phyloP scores from a whole-genome alignment of 30 jellyfish, hydroid and myxozoan genomes.

The Sanderia malayensis region DNA sequence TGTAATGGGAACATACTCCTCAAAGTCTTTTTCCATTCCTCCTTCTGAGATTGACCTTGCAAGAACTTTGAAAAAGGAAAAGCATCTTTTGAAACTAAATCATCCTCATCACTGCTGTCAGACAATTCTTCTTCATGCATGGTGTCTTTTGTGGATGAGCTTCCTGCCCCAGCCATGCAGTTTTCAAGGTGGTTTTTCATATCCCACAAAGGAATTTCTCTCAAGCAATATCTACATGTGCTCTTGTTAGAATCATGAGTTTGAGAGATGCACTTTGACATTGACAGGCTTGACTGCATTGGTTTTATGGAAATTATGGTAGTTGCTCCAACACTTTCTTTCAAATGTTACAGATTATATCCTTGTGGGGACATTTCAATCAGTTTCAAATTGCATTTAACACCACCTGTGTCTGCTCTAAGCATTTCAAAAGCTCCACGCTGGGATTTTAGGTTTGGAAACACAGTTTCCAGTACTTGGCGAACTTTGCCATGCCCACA shows the following conservation, averaged over 20 bases:
- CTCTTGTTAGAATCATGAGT: slow-evolving; percentile 24
- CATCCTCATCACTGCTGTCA: slow-evolving; percentile 14
- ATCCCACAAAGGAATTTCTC: slow-evolving; percentile 16
- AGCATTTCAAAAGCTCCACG: slow-evolving; percentile 22
- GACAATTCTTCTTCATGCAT: slow-evolving; percentile 6
- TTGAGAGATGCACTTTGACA: slow-evolving; percentile 16
- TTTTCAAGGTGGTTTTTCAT: slow-evolving; percentile 14
- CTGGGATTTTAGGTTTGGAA: slow-evolving; percentile 26
- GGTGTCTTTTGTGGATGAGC: background rate
- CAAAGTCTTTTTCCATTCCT: slow-evolving; percentile 4
- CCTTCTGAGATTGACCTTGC: background rate
- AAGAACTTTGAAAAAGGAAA: slow-evolving; percentile 2
- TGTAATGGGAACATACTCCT: slow-evolving; percentile 23
- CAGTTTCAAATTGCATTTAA: background rate
- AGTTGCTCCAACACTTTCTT: slow-evolving; percentile 23
- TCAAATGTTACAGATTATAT: slow-evolving; percentile 17
- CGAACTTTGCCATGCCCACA: slow-evolving; percentile 23
- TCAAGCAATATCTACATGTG: slow-evolving; percentile 22
- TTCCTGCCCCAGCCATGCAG: slow-evolving; percentile 9
- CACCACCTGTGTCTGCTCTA: slow-evolving; percentile 26
- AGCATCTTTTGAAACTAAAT: slow-evolving; percentile 1
- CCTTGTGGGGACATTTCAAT: slow-evolving; percentile 43
- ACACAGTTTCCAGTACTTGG: slow-evolving; percentile 30
- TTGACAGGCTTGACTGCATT: slow-evolving; percentile 19
- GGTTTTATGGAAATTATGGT: slow-evolving; percentile 20